A percentile compares a stretch with the other conserved stretches of the same genome.
Evolutionary conservation across 2,888 invertebrate species (phyloP).

Genomic region (Heliconius aoede): DNA sequence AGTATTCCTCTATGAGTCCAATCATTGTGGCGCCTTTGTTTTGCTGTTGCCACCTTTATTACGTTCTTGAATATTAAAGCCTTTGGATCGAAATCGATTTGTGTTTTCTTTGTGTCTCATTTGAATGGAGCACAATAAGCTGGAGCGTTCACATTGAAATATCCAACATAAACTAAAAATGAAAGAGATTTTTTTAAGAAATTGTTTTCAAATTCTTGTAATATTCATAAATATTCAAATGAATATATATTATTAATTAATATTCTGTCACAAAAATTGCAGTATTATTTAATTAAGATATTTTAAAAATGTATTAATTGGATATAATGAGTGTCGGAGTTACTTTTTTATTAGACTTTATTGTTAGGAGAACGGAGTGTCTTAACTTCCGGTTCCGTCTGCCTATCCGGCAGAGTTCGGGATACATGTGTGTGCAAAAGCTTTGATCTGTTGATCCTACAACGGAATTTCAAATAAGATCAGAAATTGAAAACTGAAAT

Average conservation of each 20-base stretch:
- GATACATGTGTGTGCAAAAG: no score
- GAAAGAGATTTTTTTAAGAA: no score
- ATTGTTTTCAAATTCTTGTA: background rate
- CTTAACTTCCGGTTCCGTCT: no score
- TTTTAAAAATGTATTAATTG: no score
- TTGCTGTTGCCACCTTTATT: constrained; percentile 41
- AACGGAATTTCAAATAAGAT: constrained; percentile 10
- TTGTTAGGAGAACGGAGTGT: no score
- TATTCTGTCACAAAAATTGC: background rate
- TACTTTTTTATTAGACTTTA: no score
- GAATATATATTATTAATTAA: background rate
- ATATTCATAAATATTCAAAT: background rate
- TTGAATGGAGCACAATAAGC: constrained; percentile 19
- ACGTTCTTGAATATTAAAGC: constrained; percentile 39
- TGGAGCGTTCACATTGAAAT: constrained; percentile 10
- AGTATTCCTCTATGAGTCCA: constrained; percentile 55
- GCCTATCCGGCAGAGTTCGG: no score
- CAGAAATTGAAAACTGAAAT: constrained; percentile 33
- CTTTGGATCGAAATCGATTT: constrained; percentile 35
- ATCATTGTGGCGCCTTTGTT: constrained; percentile 46
- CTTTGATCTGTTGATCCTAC: background rate
- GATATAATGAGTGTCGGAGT: no score
- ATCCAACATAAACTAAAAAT: no score
- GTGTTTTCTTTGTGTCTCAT: constrained; percentile 29
- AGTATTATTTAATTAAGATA: background rate